These are phyloP conservation scores for Ditylenchus weischeri DNA, from an alignment of 2,888 invertebrate species.

Conservation along the genomic window DNA sequence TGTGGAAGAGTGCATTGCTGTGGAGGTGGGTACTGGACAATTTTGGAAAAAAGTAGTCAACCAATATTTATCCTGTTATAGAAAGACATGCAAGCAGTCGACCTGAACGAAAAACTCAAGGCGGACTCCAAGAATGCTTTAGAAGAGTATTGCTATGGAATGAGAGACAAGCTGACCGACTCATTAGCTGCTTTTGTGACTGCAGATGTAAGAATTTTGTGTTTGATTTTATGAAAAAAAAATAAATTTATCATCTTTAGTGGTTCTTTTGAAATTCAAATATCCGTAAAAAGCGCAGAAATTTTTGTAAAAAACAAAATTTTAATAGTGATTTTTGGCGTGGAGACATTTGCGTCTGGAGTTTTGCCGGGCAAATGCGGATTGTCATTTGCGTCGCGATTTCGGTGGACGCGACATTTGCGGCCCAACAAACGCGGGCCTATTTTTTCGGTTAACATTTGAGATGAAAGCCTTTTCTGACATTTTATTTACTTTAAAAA, in stretches of 20 bases:
- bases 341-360: too few relatives aligned
- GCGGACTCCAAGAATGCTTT: constrained; percentile 92
- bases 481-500: too few relatives aligned
- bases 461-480: too few relatives aligned
- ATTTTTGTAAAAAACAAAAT: too few relatives aligned
- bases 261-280: constrained; percentile 1
- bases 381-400: too few relatives aligned
- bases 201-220: constrained; percentile 16
- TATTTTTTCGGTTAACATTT: too few relatives aligned
- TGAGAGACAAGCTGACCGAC: constrained; percentile 69
- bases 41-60: too few relatives aligned
- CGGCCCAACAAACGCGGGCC: too few relatives aligned
- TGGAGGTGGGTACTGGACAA: constrained; percentile 11
- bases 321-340: too few relatives aligned
- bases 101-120: constrained; percentile 87
- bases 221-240: background rate
- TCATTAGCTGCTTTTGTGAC: constrained; percentile 10
- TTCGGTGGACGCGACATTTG: too few relatives aligned
- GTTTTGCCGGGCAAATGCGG: too few relatives aligned
- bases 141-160: constrained; percentile 96
- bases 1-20: constrained; percentile 7
- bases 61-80: constrained; percentile 66
- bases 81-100: constrained; percentile 69
- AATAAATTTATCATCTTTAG: background rate
- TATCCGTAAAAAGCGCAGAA: too few relatives aligned